Evolutionary conservation across 2,113 vertebrate species (phyloP), one percentile per base, ranked within the genome.

Genomic region (Hippocampus barbouri): DNA sequence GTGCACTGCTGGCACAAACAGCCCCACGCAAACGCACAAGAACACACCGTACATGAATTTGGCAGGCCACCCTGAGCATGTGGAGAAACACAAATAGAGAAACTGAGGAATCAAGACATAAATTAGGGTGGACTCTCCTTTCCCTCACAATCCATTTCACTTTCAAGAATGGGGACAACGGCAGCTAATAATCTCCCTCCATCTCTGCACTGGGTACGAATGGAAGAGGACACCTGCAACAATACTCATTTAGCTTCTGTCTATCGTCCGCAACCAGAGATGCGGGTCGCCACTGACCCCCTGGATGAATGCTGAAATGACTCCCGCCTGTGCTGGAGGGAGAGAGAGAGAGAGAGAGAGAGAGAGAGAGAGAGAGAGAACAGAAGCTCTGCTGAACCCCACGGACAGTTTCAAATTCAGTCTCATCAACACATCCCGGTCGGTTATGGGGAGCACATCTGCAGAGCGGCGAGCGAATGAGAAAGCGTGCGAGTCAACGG

Each of bases 121-220:
- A 85, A 89, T 72, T 57, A 83, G 76, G 66, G 72, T 77, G 23
- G 75, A 78, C 87, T 84, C 76, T 74, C 71, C 71, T 78, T 71
- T 82, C 82, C 74, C 74, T 73, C 73, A 74, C 83, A 86, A 86
- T 89, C 70, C 74, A 83, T 76, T 86, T 83, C 70, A 72, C 72
- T 53, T 70, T 83, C 82, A 81, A 30, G 54, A 69, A 11, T 20
- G 69, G 69, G 63, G 69, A 82, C 79, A 61, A 62, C 6, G 0
- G 69, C 77, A 49, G 51, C 78, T 63, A 73, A 76, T 79, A 69
- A 86, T 79, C 79, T 78, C 54, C 71, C 74, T 78, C 79, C 74
- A 43, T 82, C 82, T 79, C 63, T 68, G 71, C 74, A 23, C 71
- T 7, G 27, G 72, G 68, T 23, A 41, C 45, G 41, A 81, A 89